These are phyloP conservation scores for Tringa solitaria DNA, from an alignment of 2,113 vertebrate species.

Conservation along the genomic window DNA sequence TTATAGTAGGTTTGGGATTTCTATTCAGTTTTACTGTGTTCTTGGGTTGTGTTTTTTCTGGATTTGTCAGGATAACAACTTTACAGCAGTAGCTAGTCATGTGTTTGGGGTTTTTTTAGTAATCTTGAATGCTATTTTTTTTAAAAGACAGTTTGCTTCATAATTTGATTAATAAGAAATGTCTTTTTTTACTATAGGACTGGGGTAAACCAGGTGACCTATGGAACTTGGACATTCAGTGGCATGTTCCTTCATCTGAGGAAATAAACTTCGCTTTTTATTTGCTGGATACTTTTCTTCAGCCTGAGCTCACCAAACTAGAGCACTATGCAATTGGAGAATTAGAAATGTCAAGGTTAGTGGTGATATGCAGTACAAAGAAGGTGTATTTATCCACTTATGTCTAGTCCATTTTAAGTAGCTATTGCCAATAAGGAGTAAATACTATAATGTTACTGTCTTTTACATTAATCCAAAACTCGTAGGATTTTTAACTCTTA, in stretches of 20 bases:
- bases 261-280: constrained; percentile 88
- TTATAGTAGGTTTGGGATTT: not conserved
- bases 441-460: not conserved
- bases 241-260: constrained; percentile 91
- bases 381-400: not conserved
- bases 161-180: not conserved
- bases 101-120: not conserved
- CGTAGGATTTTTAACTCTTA: not conserved
- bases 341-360: constrained; percentile 90
- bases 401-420: not conserved
- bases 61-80: not conserved
- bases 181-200: constrained; percentile 76
- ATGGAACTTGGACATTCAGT: constrained; percentile 91
- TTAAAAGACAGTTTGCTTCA: not conserved
- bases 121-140: not conserved
- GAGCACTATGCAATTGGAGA: constrained; percentile 83
- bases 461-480: not conserved
- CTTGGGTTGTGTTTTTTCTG: not conserved
- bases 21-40: not conserved
- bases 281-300: constrained; percentile 90
- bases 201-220: constrained; percentile 97
- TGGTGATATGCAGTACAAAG: not conserved
- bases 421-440: not conserved
- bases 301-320: constrained; percentile 88
- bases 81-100: not conserved